Conservation (phyloP, 2,113 vertebrate species). For the Excalfactoria chinensis region DNA sequence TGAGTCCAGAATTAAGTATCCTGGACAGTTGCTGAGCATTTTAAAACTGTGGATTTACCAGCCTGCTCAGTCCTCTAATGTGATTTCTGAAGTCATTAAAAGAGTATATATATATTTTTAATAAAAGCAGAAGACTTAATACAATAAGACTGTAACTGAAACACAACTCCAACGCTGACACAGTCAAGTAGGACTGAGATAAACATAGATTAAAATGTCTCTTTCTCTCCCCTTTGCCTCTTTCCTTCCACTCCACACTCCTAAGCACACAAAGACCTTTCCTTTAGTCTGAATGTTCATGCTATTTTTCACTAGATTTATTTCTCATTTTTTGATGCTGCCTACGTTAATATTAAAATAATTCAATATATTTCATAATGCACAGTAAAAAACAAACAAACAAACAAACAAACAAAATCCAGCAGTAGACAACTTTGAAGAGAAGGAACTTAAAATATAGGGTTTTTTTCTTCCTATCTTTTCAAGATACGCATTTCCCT, state of each 20-base stretch:
- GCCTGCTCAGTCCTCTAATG: not conserved
- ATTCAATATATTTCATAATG: not conserved
- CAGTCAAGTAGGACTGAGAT: not conserved
- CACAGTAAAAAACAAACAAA: not conserved
- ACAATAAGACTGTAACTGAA: not conserved
- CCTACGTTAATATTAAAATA: not conserved
- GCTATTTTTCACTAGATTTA: not conserved
- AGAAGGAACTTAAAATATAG: not conserved
- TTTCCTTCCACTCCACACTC: not conserved
- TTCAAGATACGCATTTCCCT: not conserved
- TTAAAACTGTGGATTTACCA: not conserved
- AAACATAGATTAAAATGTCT: not conserved
- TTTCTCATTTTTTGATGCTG: not conserved
- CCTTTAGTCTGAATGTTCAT: not conserved
- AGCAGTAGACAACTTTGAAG: not conserved
- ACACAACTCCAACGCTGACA: not conserved
- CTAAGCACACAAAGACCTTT: not conserved
- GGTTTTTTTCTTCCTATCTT: not conserved
- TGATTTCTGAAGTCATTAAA: not conserved
- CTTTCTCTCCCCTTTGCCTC: not conserved
- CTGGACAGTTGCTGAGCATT: not conserved
- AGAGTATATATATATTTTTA: not conserved
- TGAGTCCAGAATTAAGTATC: fast-evolving
- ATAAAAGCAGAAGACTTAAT: not conserved
- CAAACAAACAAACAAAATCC: not conserved